Evolutionary conservation across 2,888 invertebrate species (phyloP), one percentile per base, ranked within the genome.

Genomic region (Acanthosepion pharaonis): DNA sequence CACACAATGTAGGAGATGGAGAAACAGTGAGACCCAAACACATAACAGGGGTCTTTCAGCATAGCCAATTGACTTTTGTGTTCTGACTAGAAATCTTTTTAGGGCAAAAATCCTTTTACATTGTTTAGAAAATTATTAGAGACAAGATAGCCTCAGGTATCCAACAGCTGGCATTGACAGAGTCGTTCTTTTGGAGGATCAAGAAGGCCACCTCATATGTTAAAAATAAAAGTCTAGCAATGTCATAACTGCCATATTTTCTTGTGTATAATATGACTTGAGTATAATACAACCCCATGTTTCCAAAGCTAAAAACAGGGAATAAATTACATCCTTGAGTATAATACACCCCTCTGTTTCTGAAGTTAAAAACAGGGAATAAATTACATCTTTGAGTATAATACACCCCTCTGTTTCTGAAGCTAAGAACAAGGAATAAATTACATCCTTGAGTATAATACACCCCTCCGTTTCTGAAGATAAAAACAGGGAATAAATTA

Each of bases 81-180:
- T 78, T 28, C 15, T n/a, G n/a, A 78, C 23, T 6, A 78, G 15
- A 5, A n/a, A 78, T 78, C 33, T 78, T 78, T 78, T 78, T 78
- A 78, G 78, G 78, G 78, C n/a, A 78, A 59, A 59, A 59, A 59
- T 59, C 23, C 59, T 59, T 78, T 78, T n/a, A 78, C 78, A 78
- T 78, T 78, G n/a, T 78, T 33, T 78, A 8, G 78, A 15, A 78
- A 78, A 78, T 78, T 78, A 78, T 23, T 15, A 78, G 78, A 78
- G 78, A n/a, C 0, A 15, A 78, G 78, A 78, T 78, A n/a, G 78
- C 78, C 78, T 78, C 78, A n/a, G 78, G 78, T 78, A 78, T 33
- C 78, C 78, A 78, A 78, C 78, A 78, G 78, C n/a, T 78, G 78
- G 78, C 78, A 78, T 18, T 78, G 78, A 78, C 78, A 78, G 78